Evolutionary conservation across 2,888 invertebrate genomes (phyloP).

Genomic region (Erebia aethiops): DNA sequence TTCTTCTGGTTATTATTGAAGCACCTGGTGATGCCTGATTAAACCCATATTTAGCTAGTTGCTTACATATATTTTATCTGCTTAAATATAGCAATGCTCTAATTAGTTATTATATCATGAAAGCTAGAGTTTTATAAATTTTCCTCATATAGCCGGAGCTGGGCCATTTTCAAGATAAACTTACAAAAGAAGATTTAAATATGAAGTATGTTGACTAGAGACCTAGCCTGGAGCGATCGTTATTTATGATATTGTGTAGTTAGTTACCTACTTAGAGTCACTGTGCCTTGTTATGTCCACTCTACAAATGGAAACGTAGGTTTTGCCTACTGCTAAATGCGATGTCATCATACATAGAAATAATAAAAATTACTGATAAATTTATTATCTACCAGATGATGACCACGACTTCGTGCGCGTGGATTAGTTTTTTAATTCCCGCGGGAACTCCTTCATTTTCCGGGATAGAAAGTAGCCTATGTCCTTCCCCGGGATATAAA

Average conservation of each 20-base stretch:
- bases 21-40: too few species aligned
- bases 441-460: too few species aligned
- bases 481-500: too few species aligned
- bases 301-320: conserved; percentile 51
- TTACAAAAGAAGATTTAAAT: conserved; percentile 13
- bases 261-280: conserved; percentile 46
- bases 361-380: background rate
- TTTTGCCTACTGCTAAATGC: conserved; percentile 24
- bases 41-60: too few species aligned
- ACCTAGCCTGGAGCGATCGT: conserved; percentile 41
- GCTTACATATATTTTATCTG: too few species aligned
- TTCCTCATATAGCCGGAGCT: background rate
- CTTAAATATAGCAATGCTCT: too few species aligned
- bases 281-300: conserved; percentile 44
- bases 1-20: too few species aligned
- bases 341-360: background rate
- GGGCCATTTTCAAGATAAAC: background rate
- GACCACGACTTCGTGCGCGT: too few species aligned
- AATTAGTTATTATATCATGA: too few species aligned
- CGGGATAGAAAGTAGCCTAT: too few species aligned
- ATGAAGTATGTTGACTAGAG: conserved; percentile 29
- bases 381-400: too few species aligned
- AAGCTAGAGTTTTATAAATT: background rate
- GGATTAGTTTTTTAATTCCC: too few species aligned
- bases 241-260: conserved; percentile 37